Conservation (phyloP, 2,888 invertebrate genomes). For the Uloborus plumipes region DNA sequence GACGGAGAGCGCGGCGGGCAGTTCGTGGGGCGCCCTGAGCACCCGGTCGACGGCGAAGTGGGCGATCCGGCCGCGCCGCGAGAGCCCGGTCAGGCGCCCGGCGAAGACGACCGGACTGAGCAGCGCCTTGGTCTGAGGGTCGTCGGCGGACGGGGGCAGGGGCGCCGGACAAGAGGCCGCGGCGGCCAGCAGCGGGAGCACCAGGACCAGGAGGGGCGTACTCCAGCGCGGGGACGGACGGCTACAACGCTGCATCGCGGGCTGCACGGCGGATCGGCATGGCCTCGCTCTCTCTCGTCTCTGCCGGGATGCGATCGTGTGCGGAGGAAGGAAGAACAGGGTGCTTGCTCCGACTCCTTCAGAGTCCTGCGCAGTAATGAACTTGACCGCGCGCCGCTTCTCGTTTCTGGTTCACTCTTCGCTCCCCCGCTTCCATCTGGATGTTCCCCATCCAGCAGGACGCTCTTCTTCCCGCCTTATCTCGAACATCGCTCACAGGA, state of each 20-base stretch:
- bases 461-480: slow-evolving; percentile 9
- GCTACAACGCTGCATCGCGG: slow-evolving; percentile 40
- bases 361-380: slow-evolving; percentile 34
- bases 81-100: slow-evolving; percentile 27
- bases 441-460: not conserved
- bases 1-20: slow-evolving; percentile 8
- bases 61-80: slow-evolving; percentile 26
- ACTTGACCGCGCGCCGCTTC: slow-evolving; percentile 27
- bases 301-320: no score
- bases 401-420: not conserved
- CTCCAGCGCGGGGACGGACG: slow-evolving; percentile 10
- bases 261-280: slow-evolving; percentile 26
- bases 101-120: slow-evolving; percentile 45
- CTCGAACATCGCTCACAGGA: no score
- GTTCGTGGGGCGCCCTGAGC: slow-evolving; percentile 32
- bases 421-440: not conserved
- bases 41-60: slow-evolving; percentile 35
- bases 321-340: no score
- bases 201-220: slow-evolving; percentile 14
- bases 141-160: slow-evolving; percentile 6
- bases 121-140: slow-evolving; percentile 46
- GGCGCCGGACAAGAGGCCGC: slow-evolving; percentile 20
- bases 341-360: not conserved
- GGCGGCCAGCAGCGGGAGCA: slow-evolving; percentile 18
- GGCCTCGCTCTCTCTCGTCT: no score